Conservation (phyloP, 2,888 invertebrate genomes). For the Griposia aprilina region DNA sequence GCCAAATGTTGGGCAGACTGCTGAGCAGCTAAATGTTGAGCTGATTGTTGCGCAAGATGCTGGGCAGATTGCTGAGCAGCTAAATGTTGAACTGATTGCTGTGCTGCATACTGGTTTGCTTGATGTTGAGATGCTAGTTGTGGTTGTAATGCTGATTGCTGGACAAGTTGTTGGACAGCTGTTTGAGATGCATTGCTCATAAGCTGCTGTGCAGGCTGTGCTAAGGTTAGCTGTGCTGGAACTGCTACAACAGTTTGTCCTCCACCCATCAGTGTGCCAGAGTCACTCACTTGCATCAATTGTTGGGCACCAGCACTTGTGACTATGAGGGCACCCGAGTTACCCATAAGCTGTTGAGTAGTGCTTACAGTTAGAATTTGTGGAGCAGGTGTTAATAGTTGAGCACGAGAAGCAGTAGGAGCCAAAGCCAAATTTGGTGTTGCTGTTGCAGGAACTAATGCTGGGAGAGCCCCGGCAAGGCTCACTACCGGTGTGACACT, state of each 20-base stretch:
- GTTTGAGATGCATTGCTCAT: constrained; percentile 85
- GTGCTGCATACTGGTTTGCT: constrained; percentile 82
- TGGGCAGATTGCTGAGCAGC: constrained; percentile 80
- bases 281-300: constrained; percentile 89
- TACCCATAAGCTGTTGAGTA: constrained; percentile 87
- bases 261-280: constrained; percentile 87
- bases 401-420: constrained; percentile 86
- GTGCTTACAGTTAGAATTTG: constrained; percentile 88
- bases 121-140: constrained; percentile 85
- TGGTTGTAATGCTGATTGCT: constrained; percentile 83
- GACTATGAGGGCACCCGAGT: constrained; percentile 87
- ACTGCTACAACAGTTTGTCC: constrained; percentile 88
- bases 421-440: constrained; percentile 84
- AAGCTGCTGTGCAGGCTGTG: constrained; percentile 83
- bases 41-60: constrained; percentile 79
- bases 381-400: constrained; percentile 86
- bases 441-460: constrained; percentile 84
- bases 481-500: constrained; percentile 89
- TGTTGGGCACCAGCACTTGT: constrained; percentile 89
- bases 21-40: constrained; percentile 78
- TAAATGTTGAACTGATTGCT: constrained; percentile 84
- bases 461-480: constrained; percentile 84
- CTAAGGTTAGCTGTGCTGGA: constrained; percentile 86
- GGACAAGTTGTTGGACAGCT: constrained; percentile 86
- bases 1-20: constrained; percentile 79